Evolutionary conservation across 2,797 vertebrate species (phyloP).

Genomic region (Poecile montanus): DNA sequence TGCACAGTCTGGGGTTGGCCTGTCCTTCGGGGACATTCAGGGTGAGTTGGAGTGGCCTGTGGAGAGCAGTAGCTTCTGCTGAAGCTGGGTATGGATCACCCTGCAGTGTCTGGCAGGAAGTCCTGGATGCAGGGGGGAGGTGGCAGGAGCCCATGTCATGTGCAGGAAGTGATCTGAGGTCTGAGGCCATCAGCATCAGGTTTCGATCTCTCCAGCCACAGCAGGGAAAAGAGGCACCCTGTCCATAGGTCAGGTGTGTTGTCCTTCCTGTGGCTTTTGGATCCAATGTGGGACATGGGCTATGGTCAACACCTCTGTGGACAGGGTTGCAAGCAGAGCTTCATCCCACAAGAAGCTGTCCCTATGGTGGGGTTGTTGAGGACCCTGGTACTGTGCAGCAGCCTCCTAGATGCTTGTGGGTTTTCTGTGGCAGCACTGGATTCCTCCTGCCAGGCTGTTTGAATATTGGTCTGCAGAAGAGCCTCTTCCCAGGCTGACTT

Average conservation of each 20-base stretch:
- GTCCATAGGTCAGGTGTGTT: neutral
- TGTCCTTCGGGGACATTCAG: neutral
- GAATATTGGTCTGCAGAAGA: neutral
- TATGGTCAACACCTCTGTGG: neutral
- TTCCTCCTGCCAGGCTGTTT: neutral
- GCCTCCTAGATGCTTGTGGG: neutral
- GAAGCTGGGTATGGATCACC: neutral
- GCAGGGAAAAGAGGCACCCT: fast-evolving
- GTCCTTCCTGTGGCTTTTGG: neutral
- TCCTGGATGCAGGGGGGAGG: neutral
- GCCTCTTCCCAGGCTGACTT: neutral
- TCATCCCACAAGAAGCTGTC: neutral
- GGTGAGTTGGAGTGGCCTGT: neutral
- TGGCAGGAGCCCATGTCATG: neutral
- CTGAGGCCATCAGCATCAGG: fast-evolving
- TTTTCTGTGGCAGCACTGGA: neutral
- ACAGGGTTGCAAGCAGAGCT: neutral
- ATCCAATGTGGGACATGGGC: fast-evolving
- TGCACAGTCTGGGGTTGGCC: neutral
- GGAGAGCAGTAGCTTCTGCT: neutral
- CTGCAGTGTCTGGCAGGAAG: neutral
- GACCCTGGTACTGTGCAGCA: neutral
- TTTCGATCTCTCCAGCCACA: neutral
- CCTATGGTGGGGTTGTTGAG: neutral
- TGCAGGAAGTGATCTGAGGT: neutral